Conservation (phyloP, 1,140 invertebrate species). For the Steinernema feltiae region DNA sequence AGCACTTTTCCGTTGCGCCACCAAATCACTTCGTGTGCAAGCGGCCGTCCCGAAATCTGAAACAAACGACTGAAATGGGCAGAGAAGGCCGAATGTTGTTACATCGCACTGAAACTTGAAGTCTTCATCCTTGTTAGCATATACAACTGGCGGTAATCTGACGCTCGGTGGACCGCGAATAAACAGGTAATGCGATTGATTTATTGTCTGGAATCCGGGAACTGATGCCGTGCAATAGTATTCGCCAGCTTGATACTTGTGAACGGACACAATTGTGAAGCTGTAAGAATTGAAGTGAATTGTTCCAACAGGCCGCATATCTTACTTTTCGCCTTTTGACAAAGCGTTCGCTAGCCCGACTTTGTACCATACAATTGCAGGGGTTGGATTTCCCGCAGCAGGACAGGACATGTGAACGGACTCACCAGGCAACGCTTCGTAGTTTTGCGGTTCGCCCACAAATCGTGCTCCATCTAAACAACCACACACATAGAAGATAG, state of each 20-base stretch:
- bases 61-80: constrained; percentile 14
- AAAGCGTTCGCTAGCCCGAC: constrained; percentile 33
- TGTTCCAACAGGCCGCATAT: background rate
- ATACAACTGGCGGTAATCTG: background rate
- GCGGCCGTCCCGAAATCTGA: constrained; percentile 32
- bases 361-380: constrained; percentile 43
- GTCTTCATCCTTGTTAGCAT: background rate
- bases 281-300: constrained; percentile 28
- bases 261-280: constrained; percentile 45
- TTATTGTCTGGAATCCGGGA: constrained; percentile 35
- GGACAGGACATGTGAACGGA: constrained; percentile 47
- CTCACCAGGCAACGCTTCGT: constrained; percentile 31
- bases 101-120: background rate
- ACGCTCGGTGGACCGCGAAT: constrained; percentile 38
- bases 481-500: background rate
- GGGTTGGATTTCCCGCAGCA: constrained; percentile 49
- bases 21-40: constrained; percentile 32
- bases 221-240: constrained; percentile 37
- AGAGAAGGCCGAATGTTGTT: background rate
- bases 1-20: constrained; percentile 29
- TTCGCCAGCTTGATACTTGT: constrained; percentile 47
- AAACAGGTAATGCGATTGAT: constrained; percentile 42
- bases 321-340: constrained; percentile 39
- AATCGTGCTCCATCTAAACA: background rate
- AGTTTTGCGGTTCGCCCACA: background rate